These are phyloP conservation scores for Pammene aurita DNA, from an alignment of 2,888 invertebrate genomes.

Conservation along the genomic window DNA sequence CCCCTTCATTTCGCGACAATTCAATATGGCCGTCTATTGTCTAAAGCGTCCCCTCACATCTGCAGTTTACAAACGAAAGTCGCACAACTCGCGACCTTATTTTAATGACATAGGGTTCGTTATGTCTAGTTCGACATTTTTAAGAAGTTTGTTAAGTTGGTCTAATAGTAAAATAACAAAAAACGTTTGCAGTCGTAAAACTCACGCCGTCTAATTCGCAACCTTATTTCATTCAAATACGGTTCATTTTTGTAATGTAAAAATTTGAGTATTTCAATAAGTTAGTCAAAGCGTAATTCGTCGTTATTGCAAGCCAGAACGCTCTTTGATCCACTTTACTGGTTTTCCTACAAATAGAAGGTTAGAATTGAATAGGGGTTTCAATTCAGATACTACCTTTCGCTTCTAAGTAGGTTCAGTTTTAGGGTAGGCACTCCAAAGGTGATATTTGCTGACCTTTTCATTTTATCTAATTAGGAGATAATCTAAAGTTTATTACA, in stretches of 20 bases:
- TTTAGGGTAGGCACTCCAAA: conserved; percentile 43
- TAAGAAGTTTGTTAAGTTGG: conserved; percentile 43
- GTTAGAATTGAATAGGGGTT: neutral
- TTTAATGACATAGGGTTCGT: conserved; percentile 16
- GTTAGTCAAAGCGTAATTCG: conserved; percentile 55
- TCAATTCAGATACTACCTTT: conserved; percentile 1
- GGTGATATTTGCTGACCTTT: conserved; percentile 40
- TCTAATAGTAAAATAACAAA: conserved; percentile 47
- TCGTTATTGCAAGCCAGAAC: conserved; percentile 64
- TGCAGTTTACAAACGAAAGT: neutral
- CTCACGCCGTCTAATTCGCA: conserved; percentile 17
- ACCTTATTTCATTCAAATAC: conserved; percentile 42
- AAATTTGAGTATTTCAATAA: conserved; percentile 34
- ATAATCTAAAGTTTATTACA: conserved; percentile 40
- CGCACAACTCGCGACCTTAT: conserved; percentile 42
- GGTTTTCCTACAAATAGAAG: neutral
- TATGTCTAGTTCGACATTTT: conserved; percentile 4
- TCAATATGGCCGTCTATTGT: conserved; percentile 51
- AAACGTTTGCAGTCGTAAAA: neutral
- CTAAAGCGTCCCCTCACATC: conserved; percentile 32
- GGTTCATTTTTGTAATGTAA: conserved; percentile 15
- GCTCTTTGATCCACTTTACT: conserved; percentile 64
- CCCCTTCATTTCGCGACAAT: conserved; percentile 49
- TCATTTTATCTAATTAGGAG: conserved; percentile 34
- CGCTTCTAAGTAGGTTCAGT: conserved; percentile 46